Evolutionary conservation across 2,888 invertebrate species (phyloP).

Genomic region (Luperina testacea): DNA sequence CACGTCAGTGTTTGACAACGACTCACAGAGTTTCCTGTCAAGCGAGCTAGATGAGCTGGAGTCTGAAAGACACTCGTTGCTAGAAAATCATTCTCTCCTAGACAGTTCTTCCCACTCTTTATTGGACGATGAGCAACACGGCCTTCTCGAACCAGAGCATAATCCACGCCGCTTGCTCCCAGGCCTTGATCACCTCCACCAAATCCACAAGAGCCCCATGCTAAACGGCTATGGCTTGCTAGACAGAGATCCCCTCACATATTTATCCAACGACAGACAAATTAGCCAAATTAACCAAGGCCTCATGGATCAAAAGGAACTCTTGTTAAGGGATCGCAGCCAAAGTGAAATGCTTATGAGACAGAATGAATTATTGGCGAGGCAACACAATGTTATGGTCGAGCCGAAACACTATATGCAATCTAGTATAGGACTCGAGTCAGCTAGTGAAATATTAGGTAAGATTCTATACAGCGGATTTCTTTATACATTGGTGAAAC

Average conservation of each 20-base stretch:
- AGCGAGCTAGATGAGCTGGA: slow-evolving; percentile 86
- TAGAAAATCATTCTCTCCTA: slow-evolving; percentile 87
- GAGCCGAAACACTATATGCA: slow-evolving; percentile 86
- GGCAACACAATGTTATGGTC: slow-evolving; percentile 82
- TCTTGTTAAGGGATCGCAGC: slow-evolving; percentile 80
- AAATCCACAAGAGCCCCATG: slow-evolving; percentile 81
- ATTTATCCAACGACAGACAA: slow-evolving; percentile 84
- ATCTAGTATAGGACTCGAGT: slow-evolving; percentile 85
- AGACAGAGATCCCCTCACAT: slow-evolving; percentile 72
- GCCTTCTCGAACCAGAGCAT: slow-evolving; percentile 71
- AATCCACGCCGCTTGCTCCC: slow-evolving; percentile 69
- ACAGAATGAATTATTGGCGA: slow-evolving; percentile 83
- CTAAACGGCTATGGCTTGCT: slow-evolving; percentile 84
- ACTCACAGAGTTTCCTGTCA: slow-evolving; percentile 80
- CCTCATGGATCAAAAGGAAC: slow-evolving; percentile 82
- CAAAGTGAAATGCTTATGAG: slow-evolving; percentile 84
- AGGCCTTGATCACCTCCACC: slow-evolving; percentile 79
- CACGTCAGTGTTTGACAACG: slow-evolving; percentile 83
- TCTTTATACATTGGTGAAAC: slow-evolving; percentile 33
- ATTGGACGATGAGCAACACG: slow-evolving; percentile 85
- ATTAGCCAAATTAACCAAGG: slow-evolving; percentile 85
- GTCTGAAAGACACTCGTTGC: slow-evolving; percentile 87
- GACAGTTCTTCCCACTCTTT: slow-evolving; percentile 87
- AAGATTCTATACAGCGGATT: slow-evolving; percentile 56
- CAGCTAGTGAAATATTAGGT: slow-evolving; percentile 89